Evolutionary conservation across 2,797 vertebrate genomes (phyloP).

Genomic region (Siniperca undulata): DNA sequence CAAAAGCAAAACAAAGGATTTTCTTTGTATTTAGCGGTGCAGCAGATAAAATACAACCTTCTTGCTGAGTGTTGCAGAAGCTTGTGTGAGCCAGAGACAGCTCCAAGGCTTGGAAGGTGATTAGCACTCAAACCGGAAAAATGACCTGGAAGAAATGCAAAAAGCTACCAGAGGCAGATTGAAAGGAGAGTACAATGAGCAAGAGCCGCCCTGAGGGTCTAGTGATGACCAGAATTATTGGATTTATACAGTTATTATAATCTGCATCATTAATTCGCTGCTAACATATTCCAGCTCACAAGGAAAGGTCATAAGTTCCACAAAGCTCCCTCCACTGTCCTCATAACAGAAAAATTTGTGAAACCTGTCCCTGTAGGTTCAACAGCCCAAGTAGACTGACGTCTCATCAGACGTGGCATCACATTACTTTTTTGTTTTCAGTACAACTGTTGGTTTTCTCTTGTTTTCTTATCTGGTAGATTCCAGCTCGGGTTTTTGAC

Average conservation of each 20-base stretch:
- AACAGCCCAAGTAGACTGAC: neutral
- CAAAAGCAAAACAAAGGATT: constrained; percentile 36
- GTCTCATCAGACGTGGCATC: constrained; percentile 5
- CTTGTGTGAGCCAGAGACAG: constrained; percentile 10
- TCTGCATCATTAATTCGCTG: constrained; percentile 51
- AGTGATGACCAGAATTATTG: constrained; percentile 52
- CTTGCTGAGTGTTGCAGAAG: constrained; percentile 22
- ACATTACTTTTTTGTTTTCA: constrained; percentile 12
- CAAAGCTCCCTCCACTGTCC: constrained; percentile 10
- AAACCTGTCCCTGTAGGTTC: constrained; percentile 15
- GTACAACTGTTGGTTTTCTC: constrained; percentile 1
- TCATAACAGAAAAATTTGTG: neutral
- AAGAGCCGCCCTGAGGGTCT: constrained; percentile 12
- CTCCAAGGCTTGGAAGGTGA: constrained; percentile 36
- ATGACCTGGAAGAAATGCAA: constrained; percentile 23
- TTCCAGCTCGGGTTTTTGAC: neutral
- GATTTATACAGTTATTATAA: constrained; percentile 54
- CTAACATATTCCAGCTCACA: constrained; percentile 39
- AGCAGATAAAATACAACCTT: constrained; percentile 2
- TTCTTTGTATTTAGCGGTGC: constrained; percentile 8
- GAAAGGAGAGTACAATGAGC: constrained; percentile 23
- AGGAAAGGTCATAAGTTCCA: constrained; percentile 27
- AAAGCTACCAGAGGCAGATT: constrained; percentile 25
- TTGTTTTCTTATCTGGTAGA: neutral
- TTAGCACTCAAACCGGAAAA: constrained; percentile 40